These are phyloP conservation scores for Lycia hirtaria DNA, from an alignment of 2,888 invertebrate species.

Conservation along the genomic window DNA sequence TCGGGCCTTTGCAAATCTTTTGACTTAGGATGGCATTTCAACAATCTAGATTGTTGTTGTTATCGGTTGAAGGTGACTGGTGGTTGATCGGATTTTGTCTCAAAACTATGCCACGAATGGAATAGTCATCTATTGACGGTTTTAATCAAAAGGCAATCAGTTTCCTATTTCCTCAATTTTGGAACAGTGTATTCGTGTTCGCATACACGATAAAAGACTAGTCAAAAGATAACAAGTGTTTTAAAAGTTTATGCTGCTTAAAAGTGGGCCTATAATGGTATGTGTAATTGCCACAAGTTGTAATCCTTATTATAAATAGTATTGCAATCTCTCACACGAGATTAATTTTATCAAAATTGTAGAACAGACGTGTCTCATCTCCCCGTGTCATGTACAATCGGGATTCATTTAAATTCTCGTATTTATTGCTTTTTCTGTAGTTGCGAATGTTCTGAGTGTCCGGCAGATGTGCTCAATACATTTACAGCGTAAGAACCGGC, in stretches of 20 bases:
- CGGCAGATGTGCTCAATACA: conserved; percentile 81
- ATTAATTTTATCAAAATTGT: conserved; percentile 13
- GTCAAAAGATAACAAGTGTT: no score
- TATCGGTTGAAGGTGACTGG: no score
- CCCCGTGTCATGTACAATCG: conserved; percentile 39
- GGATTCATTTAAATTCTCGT: conserved; percentile 64
- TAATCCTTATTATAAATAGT: background rate
- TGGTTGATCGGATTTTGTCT: no score
- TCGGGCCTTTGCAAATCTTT: conserved; percentile 42
- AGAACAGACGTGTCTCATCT: conserved; percentile 28
- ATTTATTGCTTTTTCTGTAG: conserved; percentile 59
- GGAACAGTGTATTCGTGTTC: no score
- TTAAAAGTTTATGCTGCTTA: no score
- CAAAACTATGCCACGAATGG: no score
- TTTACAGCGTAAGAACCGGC: conserved; percentile 66
- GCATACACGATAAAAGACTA: no score
- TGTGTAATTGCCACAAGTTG: no score
- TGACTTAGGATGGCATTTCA: conserved; percentile 19
- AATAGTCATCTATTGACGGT: no score
- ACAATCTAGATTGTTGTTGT: background rate
- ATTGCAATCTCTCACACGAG: background rate
- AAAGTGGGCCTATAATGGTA: no score
- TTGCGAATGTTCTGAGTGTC: conserved; percentile 62
- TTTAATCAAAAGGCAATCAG: no score
- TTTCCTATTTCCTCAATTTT: no score